Percentiles rank a stretch among this genome's conserved stretches.
Conservation (phyloP, 2,888 invertebrate species). For the Megalurothrips usitatus region DNA sequence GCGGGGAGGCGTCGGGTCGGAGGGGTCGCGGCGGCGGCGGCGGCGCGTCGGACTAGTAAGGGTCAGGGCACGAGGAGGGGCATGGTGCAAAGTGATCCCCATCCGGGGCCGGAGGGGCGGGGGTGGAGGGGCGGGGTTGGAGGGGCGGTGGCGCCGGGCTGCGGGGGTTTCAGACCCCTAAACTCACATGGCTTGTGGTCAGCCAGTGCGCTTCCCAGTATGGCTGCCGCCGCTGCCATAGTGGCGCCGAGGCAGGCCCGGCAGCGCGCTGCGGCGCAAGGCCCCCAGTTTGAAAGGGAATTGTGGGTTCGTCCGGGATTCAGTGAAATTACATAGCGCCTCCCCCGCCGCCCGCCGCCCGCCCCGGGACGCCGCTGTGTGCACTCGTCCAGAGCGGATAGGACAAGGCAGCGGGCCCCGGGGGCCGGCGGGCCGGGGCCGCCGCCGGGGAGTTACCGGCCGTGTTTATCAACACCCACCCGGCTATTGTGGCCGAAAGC, state of each 20-base stretch:
- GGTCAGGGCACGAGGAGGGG: not conserved
- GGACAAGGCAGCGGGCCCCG: not conserved
- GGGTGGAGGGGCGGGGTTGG: not conserved
- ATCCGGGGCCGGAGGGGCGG: not conserved
- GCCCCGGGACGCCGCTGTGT: no score
- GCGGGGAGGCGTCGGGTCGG: not conserved
- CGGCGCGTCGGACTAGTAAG: no score
- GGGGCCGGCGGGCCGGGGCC: not conserved
- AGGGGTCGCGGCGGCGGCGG: not conserved
- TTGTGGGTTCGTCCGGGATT: slow-evolving; percentile 1
- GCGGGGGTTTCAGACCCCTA: not conserved
- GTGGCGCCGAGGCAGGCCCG: not conserved
- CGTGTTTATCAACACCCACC: not conserved
- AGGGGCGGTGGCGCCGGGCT: not conserved
- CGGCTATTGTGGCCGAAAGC: slow-evolving; percentile 11
- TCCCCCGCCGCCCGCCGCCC: not conserved
- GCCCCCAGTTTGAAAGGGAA: not conserved
- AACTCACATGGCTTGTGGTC: slow-evolving; percentile 13
- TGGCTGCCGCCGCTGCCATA: not conserved
- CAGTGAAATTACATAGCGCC: not conserved
- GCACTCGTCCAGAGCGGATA: no score
- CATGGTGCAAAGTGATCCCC: slow-evolving; percentile 11
- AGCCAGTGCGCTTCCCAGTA: not conserved
- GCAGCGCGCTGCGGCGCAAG: not conserved
- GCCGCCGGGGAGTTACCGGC: not conserved